Evolutionary conservation across 2,888 invertebrate species (phyloP).

Genomic region (Octodonta nipae): DNA sequence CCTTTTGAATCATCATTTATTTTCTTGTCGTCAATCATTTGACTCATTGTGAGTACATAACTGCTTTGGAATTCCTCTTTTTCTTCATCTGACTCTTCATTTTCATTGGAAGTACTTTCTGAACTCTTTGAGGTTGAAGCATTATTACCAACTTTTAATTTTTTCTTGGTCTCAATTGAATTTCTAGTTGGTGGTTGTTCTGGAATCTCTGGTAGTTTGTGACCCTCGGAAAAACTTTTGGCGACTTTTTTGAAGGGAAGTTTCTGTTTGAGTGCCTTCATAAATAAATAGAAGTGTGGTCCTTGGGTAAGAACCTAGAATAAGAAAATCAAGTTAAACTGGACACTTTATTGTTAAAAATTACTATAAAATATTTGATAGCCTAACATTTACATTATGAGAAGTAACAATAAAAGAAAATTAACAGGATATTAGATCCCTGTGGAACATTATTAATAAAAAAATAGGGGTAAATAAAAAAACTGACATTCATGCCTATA

Average conservation of each 20-base stretch:
- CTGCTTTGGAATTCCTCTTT: constrained; percentile 43
- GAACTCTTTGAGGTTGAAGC: constrained; percentile 21
- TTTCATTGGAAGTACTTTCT: constrained; percentile 11
- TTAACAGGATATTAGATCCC: no score
- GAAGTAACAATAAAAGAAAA: background rate
- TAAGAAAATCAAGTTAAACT: constrained; percentile 1
- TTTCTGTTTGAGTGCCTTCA: constrained; percentile 46
- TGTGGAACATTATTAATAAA: no score
- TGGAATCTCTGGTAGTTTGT: constrained; percentile 16
- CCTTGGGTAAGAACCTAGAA: constrained; percentile 47
- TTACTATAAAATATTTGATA: no score
- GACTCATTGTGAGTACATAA: constrained; percentile 59
- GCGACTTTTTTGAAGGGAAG: constrained; percentile 44
- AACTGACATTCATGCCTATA: no score
- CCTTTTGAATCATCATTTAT: constrained; percentile 6
- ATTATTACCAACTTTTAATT: constrained; percentile 20
- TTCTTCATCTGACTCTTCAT: constrained; percentile 15
- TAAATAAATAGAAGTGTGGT: constrained; percentile 48
- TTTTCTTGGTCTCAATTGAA: constrained; percentile 8
- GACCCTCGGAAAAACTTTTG: constrained; percentile 32
- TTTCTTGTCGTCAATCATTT: no score
- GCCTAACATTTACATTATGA: background rate
- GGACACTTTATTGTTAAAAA: no score
- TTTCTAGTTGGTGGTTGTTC: constrained; percentile 10
- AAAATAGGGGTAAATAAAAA: no score